Evolutionary conservation across 30 jellyfish, hydroid and myxozoan genomes (phyloP).

Genomic region (Aurelia aurita complex sp. Pacific): DNA sequence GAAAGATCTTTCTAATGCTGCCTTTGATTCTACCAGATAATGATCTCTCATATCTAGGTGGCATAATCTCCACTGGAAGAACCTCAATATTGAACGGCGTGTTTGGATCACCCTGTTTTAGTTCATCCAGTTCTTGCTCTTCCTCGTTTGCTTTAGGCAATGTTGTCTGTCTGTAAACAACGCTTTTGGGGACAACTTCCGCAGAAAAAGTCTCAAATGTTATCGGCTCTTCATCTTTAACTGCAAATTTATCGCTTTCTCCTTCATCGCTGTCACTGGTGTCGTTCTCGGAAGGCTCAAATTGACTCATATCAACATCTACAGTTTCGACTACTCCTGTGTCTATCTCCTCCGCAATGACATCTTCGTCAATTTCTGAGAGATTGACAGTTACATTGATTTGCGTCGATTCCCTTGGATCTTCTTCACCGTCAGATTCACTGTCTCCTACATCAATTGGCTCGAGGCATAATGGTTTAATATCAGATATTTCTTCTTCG

Average conservation of each 20-base stretch:
- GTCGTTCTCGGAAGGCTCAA: neutral
- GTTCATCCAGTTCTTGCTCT: neutral
- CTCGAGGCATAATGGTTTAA: no score
- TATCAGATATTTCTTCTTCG: no score
- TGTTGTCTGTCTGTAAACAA: constrained; percentile 7
- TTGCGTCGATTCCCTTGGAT: no score
- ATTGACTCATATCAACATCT: neutral
- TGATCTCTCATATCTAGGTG: neutral
- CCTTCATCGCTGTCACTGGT: neutral
- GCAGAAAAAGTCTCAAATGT: neutral
- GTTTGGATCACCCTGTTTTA: neutral
- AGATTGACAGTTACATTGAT: neutral
- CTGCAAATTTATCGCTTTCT: neutral
- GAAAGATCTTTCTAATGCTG: constrained; percentile 1
- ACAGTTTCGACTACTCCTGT: constrained; percentile 7
- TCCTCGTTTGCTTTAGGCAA: neutral
- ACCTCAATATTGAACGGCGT: neutral
- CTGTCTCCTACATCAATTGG: no score
- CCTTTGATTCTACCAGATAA: neutral
- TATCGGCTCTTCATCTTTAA: neutral
- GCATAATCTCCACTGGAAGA: neutral
- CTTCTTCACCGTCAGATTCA: no score
- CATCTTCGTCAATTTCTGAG: neutral
- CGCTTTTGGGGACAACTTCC: neutral
- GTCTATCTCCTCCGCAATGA: neutral